A percentile compares a stretch with the other conserved stretches of the same genome.
These are phyloP conservation scores for Hermodice carunculata DNA, from an alignment of 2,888 invertebrate genomes.

Conservation along the genomic window DNA sequence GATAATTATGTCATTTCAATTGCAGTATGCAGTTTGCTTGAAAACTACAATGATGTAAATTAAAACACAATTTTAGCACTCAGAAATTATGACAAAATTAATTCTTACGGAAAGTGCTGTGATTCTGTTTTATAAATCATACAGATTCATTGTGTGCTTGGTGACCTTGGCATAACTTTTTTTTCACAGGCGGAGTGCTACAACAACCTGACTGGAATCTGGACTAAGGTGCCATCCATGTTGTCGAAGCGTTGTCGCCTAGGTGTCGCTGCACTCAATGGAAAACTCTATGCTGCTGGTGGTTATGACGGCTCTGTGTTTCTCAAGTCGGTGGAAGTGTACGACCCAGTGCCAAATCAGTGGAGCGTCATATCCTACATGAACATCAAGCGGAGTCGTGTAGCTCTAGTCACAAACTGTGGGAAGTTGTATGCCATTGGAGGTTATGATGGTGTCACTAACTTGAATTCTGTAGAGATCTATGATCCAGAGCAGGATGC, in stretches of 20 bases:
- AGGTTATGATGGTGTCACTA: constrained; percentile 86
- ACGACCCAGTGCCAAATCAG: constrained; percentile 80
- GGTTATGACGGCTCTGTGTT: constrained; percentile 88
- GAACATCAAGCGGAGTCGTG: constrained; percentile 85
- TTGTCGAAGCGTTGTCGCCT: constrained; percentile 84
- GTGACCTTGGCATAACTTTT: too few species aligned
- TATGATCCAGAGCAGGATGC: constrained; percentile 76
- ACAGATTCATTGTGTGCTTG: too few species aligned
- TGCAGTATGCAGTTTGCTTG: too few species aligned
- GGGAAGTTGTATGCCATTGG: constrained; percentile 78
- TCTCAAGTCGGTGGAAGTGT: constrained; percentile 85
- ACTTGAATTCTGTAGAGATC: constrained; percentile 86
- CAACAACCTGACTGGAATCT: constrained; percentile 80
- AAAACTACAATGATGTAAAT: too few species aligned
- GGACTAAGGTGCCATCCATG: constrained; percentile 85
- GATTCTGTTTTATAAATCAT: too few species aligned
- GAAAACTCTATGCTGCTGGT: constrained; percentile 79
- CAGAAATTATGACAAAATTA: background rate
- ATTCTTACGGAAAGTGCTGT: too few species aligned
- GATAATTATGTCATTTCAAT: too few species aligned
- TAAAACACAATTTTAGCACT: background rate
- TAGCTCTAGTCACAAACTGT: constrained; percentile 86
- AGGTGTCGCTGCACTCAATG: constrained; percentile 85
- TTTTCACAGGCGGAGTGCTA: constrained; percentile 79
- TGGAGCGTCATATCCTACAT: constrained; percentile 85